Conservation (phyloP, 2,888 invertebrate genomes). For the Polyploca ridens region DNA sequence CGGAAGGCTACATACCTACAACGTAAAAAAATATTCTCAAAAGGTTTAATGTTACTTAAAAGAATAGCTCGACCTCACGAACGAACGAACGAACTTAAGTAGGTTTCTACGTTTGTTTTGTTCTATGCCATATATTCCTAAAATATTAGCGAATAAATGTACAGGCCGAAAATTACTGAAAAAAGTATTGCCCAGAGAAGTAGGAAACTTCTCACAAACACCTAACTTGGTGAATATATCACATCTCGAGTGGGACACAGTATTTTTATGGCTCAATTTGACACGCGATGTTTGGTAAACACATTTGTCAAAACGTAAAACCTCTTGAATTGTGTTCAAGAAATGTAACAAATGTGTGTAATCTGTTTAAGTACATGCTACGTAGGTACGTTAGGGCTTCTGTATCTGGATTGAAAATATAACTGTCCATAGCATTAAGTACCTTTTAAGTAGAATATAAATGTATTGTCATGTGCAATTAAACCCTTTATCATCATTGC, state of each 20-base stretch:
- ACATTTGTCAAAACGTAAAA: constrained; percentile 57
- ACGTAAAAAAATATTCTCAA: no score
- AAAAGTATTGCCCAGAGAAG: not conserved
- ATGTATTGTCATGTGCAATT: no score
- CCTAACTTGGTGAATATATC: constrained; percentile 35
- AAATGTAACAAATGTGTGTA: constrained; percentile 9
- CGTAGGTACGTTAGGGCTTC: no score
- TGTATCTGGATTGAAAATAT: no score
- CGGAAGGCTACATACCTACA: no score
- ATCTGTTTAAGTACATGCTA: no score
- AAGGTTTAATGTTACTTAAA: no score
- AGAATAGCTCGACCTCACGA: no score
- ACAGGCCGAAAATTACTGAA: not conserved
- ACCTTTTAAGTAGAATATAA: no score
- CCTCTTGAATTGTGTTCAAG: constrained; percentile 41
- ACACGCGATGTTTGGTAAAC: constrained; percentile 49
- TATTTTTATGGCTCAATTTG: constrained; percentile 36
- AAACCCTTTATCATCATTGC: no score
- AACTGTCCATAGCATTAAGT: no score
- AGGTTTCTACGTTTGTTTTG: not conserved
- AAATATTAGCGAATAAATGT: not conserved
- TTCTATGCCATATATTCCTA: not conserved
- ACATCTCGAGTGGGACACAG: constrained; percentile 31
- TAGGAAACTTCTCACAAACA: constrained; percentile 19
- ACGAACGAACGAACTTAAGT: no score